Evolutionary conservation across 2,888 invertebrate genomes (phyloP), one percentile per base, ranked within the genome.

Genomic region (Carpatolechia fugitivella): DNA sequence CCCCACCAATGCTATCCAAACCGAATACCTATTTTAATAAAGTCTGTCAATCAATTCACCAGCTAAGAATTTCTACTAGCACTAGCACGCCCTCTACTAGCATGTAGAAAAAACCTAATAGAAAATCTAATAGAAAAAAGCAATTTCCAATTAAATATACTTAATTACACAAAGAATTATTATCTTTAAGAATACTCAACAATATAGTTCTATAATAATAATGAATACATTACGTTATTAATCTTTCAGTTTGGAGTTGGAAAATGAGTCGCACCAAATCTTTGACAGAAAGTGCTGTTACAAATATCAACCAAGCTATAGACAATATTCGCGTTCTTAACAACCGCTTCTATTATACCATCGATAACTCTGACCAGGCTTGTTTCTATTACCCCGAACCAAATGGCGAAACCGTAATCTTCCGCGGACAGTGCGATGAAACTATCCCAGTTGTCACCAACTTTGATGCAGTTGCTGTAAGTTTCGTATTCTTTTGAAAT

Each of bases 321-420:
- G 50, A 61, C 5, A 54, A 30, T 1, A 63, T 76, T 8, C 54
- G 69, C 3, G 76, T 78, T 0, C 62, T 79, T 1, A 62, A 78
- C 51, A 66, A 72, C 41, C 68, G 64, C 0, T 81, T 73, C 62
- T 81, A 66, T 48, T 52, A 65, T n/a, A n/a, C 7, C 0, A 66
- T 74, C 1, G 51, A 70, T 10, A 76, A 76, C 14, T 61, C 68
- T 5, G 65, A 72, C 3, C 59, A 52, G 0, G 71, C 58, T 14
- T 84, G 84, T 50, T 84, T 84, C 62, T 80, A 70, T 59, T 72
- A 65, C 35, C 84, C 84, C 0, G 70, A 69, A 1, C 55, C 65
- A 0, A 61, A 60, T 1, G 46, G 60, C 0, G 61, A 65, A 8
- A 56, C 81, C 0, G 72, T 79, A 0, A 56, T 74, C 0, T 82